Evolutionary conservation across 2,888 invertebrate genomes (phyloP).

Genomic region (Malthinus seriepunctatus): DNA sequence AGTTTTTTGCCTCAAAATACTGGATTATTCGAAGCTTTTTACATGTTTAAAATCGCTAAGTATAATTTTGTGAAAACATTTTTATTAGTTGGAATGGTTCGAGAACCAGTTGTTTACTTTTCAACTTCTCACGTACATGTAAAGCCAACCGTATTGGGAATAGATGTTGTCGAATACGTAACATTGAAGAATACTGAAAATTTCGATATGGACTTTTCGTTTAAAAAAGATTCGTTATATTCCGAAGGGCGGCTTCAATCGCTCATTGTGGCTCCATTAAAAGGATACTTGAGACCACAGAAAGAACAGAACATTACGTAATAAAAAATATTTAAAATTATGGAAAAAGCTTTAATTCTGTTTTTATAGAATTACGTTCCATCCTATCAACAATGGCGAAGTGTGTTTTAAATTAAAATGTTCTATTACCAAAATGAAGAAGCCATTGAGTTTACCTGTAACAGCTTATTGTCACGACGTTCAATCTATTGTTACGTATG

Average conservation of each 20-base stretch:
- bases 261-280: conserved; percentile 57
- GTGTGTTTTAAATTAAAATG: conserved; percentile 62
- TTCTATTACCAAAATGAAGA: conserved; percentile 57
- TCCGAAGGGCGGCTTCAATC: conserved; percentile 60
- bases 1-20: conserved; percentile 65
- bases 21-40: conserved; percentile 70
- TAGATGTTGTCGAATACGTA: conserved; percentile 54
- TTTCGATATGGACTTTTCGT: conserved; percentile 57
- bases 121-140: conserved; percentile 63
- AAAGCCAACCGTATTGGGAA: conserved; percentile 65
- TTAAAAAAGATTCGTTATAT: conserved; percentile 60
- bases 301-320: conserved; percentile 60
- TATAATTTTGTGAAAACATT: conserved; percentile 61
- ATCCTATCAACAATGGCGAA: conserved; percentile 60
- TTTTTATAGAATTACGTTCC: conserved; percentile 58
- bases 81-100: conserved; percentile 65
- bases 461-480: conserved; percentile 60
- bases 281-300: conserved; percentile 57
- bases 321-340: conserved; percentile 33
- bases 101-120: conserved; percentile 66
- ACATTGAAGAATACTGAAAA: conserved; percentile 61
- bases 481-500: conserved; percentile 57
- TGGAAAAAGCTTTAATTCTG: conserved; percentile 26
- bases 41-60: conserved; percentile 65
- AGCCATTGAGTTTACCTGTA: conserved; percentile 58